Base-by-base conservation (phyloP, 2,113 vertebrate species). In the Trochalopteron elliotii region DNA sequence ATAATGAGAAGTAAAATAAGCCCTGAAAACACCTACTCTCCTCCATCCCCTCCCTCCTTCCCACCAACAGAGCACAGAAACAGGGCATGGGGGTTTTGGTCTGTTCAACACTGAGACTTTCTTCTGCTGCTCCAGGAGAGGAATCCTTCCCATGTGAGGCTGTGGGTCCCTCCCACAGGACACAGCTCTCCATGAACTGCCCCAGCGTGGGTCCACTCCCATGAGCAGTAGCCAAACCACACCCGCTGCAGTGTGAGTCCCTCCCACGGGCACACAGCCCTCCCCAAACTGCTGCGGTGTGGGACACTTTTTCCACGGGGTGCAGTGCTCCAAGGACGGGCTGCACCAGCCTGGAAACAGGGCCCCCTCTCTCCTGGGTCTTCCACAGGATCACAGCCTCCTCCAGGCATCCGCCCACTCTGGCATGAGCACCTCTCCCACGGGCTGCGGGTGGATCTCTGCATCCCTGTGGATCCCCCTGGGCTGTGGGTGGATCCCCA, bases 161-260 rank as follows among this genome's bases (percentile, higher is more conserved):
- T 2, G 6, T 8, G 55, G 40, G 53, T 57, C 19, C 19, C 24
- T 45, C 31, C 70, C 52, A n/a, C 1, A 3, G 70, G 39, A 39
- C 14, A 28, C 47, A 12, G 19, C 3, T 39, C 47, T 30, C 19
- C 1, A 2, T 37, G 67, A 39, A 5, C 25, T 39, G 7, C 19
- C 4, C 67, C 2, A 8, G 14, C 1, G 2, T 52, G 47, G 19
- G 13, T 30, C n/a, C 27, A 3, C 14, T 49, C 30, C n/a, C 8
- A 21, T 0, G 1, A 12, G n/a, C n/a, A 69, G 65, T n/a, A 16
- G 47, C 19, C n/a, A 12, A 8, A 22, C 25, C 13, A 1, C n/a
- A 6, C 9, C 47, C 50, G 25, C 47, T 22, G n/a, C n/a, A 47
- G 15, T 1, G 47, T 13, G 33, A 68, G 16, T 5, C 6, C 11